These are phyloP conservation scores for Nanorana parkeri DNA, from an alignment of 2,113 vertebrate species.

Conservation along the genomic window DNA sequence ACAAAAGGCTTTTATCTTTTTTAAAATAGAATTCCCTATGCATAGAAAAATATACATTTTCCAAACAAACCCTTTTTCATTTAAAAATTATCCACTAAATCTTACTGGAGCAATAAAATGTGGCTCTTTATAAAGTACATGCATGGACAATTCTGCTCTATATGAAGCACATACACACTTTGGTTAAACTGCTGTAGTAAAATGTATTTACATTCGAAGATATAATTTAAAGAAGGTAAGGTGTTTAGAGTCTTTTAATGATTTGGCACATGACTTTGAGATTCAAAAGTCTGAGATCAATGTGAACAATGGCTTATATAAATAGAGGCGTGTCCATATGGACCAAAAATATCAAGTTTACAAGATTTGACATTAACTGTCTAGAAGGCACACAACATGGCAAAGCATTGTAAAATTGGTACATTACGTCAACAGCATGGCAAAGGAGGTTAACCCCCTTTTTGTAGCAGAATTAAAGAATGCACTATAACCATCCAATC, in stretches of 20 bases:
- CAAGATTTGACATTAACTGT: conserved; percentile 17
- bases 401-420: conserved; percentile 12
- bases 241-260: conserved; percentile 9
- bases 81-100: conserved; percentile 13
- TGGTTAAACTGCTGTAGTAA: conserved; percentile 6
- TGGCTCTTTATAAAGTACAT: not conserved
- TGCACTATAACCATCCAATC: conserved; percentile 6
- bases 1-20: not conserved
- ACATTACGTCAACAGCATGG: conserved; percentile 22
- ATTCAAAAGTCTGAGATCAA: not conserved
- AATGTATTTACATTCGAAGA: conserved; percentile 9
- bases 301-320: conserved; percentile 29
- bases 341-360: not conserved
- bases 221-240: conserved; percentile 10
- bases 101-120: not conserved
- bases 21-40: conserved; percentile 28
- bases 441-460: not conserved
- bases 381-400: conserved; percentile 37
- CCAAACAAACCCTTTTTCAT: not conserved
- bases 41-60: conserved; percentile 26
- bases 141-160: not conserved
- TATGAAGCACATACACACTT: not conserved
- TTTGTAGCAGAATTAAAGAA: conserved; percentile 21
- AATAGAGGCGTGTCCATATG: not conserved
- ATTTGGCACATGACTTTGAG: not conserved